Percentiles rank a stretch among this genome's conserved stretches.
These are phyloP conservation scores for Glaucidium brasilianum DNA, from an alignment of 2,113 vertebrate species.

Conservation along the genomic window DNA sequence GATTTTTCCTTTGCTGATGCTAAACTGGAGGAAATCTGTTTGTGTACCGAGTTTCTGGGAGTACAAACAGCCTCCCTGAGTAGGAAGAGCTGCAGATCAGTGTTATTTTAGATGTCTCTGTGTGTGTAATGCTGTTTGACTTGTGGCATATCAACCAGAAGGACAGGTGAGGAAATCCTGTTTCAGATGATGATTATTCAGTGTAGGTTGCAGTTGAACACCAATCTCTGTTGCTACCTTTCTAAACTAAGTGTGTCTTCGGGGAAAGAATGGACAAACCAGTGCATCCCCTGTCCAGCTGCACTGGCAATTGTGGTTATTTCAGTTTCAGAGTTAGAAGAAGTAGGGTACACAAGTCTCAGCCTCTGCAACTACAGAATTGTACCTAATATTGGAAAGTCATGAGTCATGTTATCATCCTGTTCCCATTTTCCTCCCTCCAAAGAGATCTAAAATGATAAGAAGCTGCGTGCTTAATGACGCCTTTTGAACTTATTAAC, in stretches of 20 bases:
- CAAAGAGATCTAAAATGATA: background rate
- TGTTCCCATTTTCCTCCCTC: background rate
- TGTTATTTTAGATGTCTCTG: background rate
- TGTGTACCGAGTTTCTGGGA: background rate
- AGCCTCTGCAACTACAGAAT: background rate
- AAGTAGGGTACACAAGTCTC: background rate
- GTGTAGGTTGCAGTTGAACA: background rate
- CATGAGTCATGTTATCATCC: background rate
- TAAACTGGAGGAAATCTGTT: background rate
- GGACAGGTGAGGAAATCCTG: background rate
- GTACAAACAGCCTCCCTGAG: background rate
- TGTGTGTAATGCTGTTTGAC: background rate
- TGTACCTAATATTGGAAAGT: background rate
- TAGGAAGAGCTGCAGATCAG: background rate
- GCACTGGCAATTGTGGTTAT: background rate
- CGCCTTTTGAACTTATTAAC: background rate
- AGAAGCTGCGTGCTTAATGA: background rate
- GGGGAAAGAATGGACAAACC: background rate
- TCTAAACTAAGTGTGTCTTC: background rate
- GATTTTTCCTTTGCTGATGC: background rate
- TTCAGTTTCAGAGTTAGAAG: background rate
- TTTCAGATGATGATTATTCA: background rate
- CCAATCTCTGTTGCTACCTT: background rate
- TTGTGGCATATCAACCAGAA: background rate
- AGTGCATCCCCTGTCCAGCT: background rate